These are phyloP conservation scores for Galagoides demidoff DNA, from an alignment of 2,797 vertebrate genomes.

Conservation along the genomic window DNA sequence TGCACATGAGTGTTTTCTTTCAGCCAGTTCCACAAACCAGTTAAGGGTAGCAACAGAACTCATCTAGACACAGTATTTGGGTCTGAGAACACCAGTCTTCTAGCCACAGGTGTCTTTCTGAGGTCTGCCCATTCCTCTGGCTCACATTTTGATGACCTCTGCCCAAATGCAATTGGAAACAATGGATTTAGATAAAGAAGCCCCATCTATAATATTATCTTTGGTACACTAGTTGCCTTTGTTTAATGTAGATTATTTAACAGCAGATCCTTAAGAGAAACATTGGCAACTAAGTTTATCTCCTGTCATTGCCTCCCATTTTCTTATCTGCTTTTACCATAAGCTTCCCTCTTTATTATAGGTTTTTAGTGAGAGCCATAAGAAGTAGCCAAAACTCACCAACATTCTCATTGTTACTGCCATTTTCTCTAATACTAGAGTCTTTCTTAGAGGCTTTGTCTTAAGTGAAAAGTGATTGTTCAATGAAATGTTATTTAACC, in stretches of 20 bases:
- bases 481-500: neutral
- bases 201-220: neutral
- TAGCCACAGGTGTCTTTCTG: neutral
- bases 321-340: slow-evolving; percentile 1
- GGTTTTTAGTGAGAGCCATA: slow-evolving; percentile 12
- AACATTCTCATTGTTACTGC: neutral
- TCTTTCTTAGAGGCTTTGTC: neutral
- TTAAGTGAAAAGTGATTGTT: neutral
- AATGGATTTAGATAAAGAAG: slow-evolving; percentile 9
- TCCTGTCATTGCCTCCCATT: neutral
- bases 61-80: neutral
- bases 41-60: neutral
- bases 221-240: neutral
- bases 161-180: neutral
- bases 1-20: neutral
- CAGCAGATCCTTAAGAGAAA: neutral
- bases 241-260: neutral
- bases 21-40: neutral
- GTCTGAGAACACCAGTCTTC: neutral
- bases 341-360: neutral
- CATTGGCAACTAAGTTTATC: neutral
- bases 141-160: neutral
- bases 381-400: neutral
- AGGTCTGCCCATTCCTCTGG: neutral
- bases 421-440: neutral